These are phyloP conservation scores for Spinibarbus caldwelli DNA, from an alignment of 2,797 vertebrate genomes.

Conservation along the genomic window DNA sequence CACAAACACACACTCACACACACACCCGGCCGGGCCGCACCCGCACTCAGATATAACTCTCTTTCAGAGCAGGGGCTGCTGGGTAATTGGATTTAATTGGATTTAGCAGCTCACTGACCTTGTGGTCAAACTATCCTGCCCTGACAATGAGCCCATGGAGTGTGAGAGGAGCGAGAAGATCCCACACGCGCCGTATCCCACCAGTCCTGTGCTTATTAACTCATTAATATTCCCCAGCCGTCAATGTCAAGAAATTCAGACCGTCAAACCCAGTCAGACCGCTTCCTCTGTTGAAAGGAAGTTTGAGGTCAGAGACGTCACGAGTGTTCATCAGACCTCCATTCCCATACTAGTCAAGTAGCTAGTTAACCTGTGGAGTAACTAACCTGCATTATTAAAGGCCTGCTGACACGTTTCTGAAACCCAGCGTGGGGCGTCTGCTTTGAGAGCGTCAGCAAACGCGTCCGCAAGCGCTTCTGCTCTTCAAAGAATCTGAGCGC, in stretches of 20 bases:
- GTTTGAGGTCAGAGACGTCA: background rate
- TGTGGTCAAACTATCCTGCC: constrained; percentile 60
- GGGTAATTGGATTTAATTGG: constrained; percentile 71
- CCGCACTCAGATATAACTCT: constrained; percentile 59
- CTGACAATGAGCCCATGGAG: constrained; percentile 52
- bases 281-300: background rate
- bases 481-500: background rate
- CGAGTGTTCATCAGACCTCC: background rate
- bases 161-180: background rate
- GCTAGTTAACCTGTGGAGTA: background rate
- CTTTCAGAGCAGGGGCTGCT: constrained; percentile 59
- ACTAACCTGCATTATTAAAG: background rate
- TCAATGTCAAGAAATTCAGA: background rate
- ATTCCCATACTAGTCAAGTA: background rate
- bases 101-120: constrained; percentile 69
- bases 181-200: background rate
- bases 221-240: background rate
- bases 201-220: background rate
- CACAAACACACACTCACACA: background rate
- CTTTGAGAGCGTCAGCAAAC: background rate
- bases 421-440: too few relatives aligned
- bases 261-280: background rate
- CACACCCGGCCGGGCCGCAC: constrained; percentile 9
- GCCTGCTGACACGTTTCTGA: background rate
- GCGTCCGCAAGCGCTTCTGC: too few relatives aligned